Evolutionary conservation across 2,797 vertebrate species (phyloP).

Genomic region (Malurus splendens): DNA sequence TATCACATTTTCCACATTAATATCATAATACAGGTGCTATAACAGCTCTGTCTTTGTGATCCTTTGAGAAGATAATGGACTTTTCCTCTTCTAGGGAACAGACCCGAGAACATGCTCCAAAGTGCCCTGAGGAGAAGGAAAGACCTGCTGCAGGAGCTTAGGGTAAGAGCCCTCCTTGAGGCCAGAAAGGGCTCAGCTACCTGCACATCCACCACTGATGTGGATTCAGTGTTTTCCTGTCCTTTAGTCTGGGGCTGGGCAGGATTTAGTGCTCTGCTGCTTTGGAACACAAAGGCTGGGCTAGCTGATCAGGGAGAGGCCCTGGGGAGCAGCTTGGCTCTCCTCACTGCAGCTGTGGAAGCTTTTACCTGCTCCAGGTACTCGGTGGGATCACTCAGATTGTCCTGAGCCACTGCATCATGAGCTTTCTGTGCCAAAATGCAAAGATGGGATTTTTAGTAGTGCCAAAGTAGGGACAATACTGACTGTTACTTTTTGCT

Average conservation of each 20-base stretch:
- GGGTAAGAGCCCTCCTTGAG: constrained; percentile 66
- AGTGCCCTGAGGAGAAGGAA: constrained; percentile 75
- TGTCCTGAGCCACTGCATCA: neutral
- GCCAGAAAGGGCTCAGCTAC: neutral
- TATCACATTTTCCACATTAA: neutral
- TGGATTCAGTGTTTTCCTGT: neutral
- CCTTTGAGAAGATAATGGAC: neutral
- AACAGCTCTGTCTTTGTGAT: neutral
- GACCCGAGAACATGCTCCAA: constrained; percentile 62
- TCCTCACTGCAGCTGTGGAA: rapidly evolving
- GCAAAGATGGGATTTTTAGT: neutral
- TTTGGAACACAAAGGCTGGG: neutral
- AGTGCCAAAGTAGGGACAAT: neutral
- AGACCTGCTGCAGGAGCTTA: constrained; percentile 76
- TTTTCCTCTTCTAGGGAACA: constrained; percentile 63
- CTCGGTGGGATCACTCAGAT: neutral
- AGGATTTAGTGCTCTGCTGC: neutral
- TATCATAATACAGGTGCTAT: neutral
- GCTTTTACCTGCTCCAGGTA: neutral
- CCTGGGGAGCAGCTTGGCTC: neutral
- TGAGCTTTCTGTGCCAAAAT: neutral
- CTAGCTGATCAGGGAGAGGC: neutral
- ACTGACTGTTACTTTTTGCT: neutral
- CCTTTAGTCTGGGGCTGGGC: neutral
- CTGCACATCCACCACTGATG: neutral